Conservation (phyloP, 2,888 invertebrate species). For the Nysson spinosus region DNA sequence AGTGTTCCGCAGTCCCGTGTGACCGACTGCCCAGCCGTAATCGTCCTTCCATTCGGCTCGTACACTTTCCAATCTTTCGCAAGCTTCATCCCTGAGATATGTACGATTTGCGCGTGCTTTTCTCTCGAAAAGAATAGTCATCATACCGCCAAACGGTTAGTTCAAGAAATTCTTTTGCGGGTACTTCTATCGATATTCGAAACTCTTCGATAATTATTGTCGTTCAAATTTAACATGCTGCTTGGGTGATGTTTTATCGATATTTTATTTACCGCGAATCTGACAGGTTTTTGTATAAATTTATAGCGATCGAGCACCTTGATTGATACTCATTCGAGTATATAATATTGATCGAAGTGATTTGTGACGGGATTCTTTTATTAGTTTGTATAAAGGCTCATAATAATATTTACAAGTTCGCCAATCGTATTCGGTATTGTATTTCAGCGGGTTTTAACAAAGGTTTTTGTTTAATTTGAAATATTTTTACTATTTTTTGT, state of each 20-base stretch:
- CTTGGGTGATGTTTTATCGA: too few species aligned
- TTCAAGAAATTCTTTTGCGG: conserved; percentile 9
- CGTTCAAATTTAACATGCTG: too few species aligned
- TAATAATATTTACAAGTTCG: too few species aligned
- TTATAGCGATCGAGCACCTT: too few species aligned
- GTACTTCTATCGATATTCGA: neutral
- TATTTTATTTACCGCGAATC: too few species aligned
- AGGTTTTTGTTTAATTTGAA: neutral
- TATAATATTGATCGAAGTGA: neutral
- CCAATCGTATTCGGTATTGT: too few species aligned
- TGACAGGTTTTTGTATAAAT: too few species aligned
- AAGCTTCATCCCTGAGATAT: conserved; percentile 23
- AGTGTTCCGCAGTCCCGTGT: conserved; percentile 50
- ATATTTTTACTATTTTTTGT: too few species aligned
- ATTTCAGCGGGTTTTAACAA: too few species aligned
- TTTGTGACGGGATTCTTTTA: neutral
- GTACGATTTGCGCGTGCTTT: conserved; percentile 17
- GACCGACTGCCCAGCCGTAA: conserved; percentile 42
- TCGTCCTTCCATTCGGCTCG: conserved; percentile 27
- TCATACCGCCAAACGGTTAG: conserved; percentile 39
- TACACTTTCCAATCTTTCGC: neutral
- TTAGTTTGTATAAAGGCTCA: too few species aligned
- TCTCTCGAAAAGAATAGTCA: conserved; percentile 4
- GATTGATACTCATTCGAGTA: too few species aligned
- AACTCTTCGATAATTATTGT: neutral